These are phyloP conservation scores for Drosophila rellima DNA, from an alignment of 2,888 invertebrate species.

Conservation along the genomic window DNA sequence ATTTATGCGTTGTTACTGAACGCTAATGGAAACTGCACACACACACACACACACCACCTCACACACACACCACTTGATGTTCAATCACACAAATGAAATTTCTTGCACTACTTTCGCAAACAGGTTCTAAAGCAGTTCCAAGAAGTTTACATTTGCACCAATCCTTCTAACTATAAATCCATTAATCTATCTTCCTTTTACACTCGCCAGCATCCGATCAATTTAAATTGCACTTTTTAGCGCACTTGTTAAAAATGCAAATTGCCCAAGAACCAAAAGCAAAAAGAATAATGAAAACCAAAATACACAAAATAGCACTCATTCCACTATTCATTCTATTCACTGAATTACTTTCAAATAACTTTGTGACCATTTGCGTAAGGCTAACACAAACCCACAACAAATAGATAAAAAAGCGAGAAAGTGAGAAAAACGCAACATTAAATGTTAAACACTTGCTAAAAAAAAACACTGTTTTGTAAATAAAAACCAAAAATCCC, in stretches of 20 bases:
- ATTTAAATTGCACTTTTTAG: constrained; percentile 83
- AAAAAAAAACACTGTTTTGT: constrained; percentile 47
- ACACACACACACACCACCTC: constrained; percentile 12
- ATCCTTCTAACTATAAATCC: constrained; percentile 9
- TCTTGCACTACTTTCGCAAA: constrained; percentile 82
- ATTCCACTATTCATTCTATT: constrained; percentile 8
- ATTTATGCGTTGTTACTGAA: constrained; percentile 50
- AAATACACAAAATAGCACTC: background rate
- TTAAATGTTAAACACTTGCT: constrained; percentile 64
- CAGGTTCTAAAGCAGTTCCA: constrained; percentile 72
- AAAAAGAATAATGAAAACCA: constrained; percentile 1
- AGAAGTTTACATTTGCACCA: constrained; percentile 77
- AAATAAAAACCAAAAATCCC: constrained; percentile 63
- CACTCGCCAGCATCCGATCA: constrained; percentile 12
- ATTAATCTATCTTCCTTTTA: constrained; percentile 11
- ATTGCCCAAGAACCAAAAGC: constrained; percentile 51
- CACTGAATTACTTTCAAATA: background rate
- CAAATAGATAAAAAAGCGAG: constrained; percentile 19
- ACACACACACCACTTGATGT: constrained; percentile 12
- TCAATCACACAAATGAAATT: constrained; percentile 74
- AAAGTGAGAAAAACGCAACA: constrained; percentile 51
- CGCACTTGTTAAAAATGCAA: constrained; percentile 85
- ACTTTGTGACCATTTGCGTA: constrained; percentile 18
- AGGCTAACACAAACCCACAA: constrained; percentile 27
- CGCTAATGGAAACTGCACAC: constrained; percentile 34